Conservation (phyloP, 92 coral and sea anemone species). For the Desmophyllum pertusum region DNA sequence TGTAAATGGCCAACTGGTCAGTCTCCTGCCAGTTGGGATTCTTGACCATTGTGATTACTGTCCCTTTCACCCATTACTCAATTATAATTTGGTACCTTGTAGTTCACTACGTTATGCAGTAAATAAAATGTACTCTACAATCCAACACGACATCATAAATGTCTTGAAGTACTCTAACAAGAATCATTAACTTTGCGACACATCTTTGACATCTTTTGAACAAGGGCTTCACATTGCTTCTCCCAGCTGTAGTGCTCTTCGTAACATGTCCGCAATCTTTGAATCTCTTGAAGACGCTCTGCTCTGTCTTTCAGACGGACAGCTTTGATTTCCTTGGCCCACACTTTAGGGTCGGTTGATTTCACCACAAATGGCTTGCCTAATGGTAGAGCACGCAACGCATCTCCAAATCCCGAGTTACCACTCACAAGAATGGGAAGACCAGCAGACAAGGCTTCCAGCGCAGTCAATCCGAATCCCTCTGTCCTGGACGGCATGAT, state of each 20-base stretch:
- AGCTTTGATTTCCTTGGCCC: slow-evolving; percentile 16
- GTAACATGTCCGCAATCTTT: not conserved
- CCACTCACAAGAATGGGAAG: slow-evolving; percentile 30
- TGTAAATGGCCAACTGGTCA: no score
- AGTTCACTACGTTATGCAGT: no score
- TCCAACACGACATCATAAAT: no score
- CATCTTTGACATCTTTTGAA: not conserved
- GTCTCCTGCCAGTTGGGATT: no score
- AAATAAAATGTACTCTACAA: no score
- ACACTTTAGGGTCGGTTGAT: not conserved
- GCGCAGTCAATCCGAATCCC: slow-evolving; percentile 14
- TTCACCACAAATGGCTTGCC: slow-evolving; percentile 10
- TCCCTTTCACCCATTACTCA: no score
- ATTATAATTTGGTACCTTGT: no score
- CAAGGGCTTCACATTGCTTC: not conserved
- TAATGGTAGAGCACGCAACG: not conserved
- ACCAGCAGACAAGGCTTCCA: slow-evolving; percentile 23
- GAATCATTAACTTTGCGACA: not conserved
- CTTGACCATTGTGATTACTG: no score
- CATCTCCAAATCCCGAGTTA: slow-evolving; percentile 18
- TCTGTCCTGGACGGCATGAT: slow-evolving; percentile 16
- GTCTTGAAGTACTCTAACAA: no score
- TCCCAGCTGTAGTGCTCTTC: not conserved
- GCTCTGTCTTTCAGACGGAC: not conserved
- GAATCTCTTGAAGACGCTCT: not conserved